These are phyloP conservation scores for Dryoscopus gambensis DNA, from an alignment of 2,113 vertebrate genomes.

Conservation along the genomic window DNA sequence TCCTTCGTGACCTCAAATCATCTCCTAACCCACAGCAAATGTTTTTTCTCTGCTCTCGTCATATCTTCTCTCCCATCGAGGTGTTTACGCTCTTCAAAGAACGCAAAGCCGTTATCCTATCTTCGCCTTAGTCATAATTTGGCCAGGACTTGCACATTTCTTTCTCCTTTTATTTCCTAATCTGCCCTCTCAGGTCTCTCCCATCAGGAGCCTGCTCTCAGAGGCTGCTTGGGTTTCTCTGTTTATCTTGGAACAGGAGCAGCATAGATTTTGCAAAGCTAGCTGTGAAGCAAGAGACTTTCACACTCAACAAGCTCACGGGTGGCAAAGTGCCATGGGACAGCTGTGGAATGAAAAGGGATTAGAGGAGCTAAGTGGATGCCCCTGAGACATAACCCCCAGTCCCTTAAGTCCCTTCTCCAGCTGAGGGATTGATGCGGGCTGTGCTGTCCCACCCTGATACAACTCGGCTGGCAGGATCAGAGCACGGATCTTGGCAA, in stretches of 20 bases:
- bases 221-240: conserved; percentile 21
- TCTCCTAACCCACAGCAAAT: neutral
- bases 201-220: neutral
- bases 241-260: conserved; percentile 37
- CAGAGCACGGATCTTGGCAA: neutral
- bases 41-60: neutral
- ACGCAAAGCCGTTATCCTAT: neutral
- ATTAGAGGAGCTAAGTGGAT: neutral
- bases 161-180: conserved; percentile 31
- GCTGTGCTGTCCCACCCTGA: neutral
- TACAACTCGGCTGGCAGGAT: neutral
- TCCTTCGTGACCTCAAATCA: neutral
- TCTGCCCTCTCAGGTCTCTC: conserved; percentile 31
- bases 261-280: neutral
- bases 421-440: neutral
- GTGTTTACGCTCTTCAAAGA: conserved; percentile 41
- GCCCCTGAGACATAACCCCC: neutral
- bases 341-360: conserved; percentile 19
- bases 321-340: conserved; percentile 5
- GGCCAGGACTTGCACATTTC: neutral
- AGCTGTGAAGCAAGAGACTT: conserved; percentile 44
- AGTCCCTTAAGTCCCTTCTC: neutral
- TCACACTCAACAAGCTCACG: neutral
- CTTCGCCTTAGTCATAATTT: conserved; percentile 37
- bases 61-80: neutral